phyloP scores from a whole-genome alignment of 92 coral and sea anemone species.

The Phenganax stokvisi region DNA sequence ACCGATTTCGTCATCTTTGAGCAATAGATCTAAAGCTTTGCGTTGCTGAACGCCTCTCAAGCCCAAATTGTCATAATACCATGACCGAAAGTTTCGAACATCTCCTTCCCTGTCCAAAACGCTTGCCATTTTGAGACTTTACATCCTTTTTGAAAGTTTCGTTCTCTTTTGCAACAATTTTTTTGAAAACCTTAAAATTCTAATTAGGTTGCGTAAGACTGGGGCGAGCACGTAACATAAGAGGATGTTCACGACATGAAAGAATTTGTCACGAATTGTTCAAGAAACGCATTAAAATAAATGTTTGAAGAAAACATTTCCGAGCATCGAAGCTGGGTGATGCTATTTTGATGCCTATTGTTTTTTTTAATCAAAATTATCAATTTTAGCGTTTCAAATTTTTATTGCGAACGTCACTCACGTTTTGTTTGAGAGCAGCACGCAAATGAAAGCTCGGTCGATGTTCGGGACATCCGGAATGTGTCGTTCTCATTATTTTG shows the following conservation, averaged over 20 bases:
- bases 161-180: not conserved
- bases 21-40: conserved; percentile 79
- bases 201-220: too few species aligned
- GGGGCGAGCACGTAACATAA: too few species aligned
- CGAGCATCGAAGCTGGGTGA: too few species aligned
- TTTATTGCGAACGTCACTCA: not conserved
- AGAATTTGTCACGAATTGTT: not conserved
- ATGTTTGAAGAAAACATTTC: too few species aligned
- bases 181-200: not conserved
- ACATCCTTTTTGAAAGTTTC: not conserved
- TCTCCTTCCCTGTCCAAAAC: conserved; percentile 38
- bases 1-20: conserved; percentile 92
- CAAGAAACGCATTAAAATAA: too few species aligned
- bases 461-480: conserved; percentile 14
- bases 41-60: conserved; percentile 86
- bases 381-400: not conserved
- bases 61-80: conserved; percentile 89
- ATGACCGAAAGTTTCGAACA: conserved; percentile 84
- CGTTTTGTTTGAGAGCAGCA: not conserved
- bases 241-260: not conserved
- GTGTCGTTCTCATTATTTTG: conserved; percentile 25
- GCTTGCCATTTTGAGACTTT: conserved; percentile 1
- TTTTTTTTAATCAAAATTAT: too few species aligned
- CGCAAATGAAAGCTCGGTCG: not conserved
- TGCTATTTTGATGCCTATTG: too few species aligned